Conservation (phyloP, 2,113 vertebrate species). For the Scalopus aquaticus region DNA sequence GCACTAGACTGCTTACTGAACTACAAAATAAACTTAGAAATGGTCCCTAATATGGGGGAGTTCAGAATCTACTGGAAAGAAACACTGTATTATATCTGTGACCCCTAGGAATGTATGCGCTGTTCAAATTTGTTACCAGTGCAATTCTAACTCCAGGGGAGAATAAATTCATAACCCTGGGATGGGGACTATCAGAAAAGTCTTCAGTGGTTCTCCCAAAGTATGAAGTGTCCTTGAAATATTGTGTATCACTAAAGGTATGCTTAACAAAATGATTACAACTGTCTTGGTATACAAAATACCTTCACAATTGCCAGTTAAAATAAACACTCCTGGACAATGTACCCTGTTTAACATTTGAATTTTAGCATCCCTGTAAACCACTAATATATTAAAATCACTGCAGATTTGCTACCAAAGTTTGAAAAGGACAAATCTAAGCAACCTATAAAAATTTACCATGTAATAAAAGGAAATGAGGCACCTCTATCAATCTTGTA, state of each 20-base stretch:
- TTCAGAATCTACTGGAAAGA: neutral
- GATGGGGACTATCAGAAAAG: neutral
- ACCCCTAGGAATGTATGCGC: neutral
- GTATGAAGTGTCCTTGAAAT: neutral
- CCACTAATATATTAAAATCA: constrained; percentile 15
- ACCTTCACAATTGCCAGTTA: neutral
- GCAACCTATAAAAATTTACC: constrained; percentile 51
- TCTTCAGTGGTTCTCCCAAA: neutral
- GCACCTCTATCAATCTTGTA: constrained; percentile 35
- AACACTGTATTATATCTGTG: neutral
- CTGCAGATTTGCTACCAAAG: neutral
- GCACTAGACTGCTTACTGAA: neutral
- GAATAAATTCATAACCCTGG: neutral
- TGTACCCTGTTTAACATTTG: neutral
- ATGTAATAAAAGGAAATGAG: constrained; percentile 35
- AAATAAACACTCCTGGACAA: neutral
- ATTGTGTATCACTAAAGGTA: neutral
- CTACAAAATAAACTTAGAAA: neutral
- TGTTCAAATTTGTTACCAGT: neutral
- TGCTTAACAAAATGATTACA: neutral
- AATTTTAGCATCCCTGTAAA: constrained; percentile 51
- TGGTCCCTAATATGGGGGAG: neutral
- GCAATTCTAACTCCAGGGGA: neutral
- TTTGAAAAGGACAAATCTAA: constrained; percentile 58
- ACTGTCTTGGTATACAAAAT: neutral